Evolutionary conservation across 53 echinoderm and acorn worm genomes (phyloP).

Genomic region (Echinometra lucunter): DNA sequence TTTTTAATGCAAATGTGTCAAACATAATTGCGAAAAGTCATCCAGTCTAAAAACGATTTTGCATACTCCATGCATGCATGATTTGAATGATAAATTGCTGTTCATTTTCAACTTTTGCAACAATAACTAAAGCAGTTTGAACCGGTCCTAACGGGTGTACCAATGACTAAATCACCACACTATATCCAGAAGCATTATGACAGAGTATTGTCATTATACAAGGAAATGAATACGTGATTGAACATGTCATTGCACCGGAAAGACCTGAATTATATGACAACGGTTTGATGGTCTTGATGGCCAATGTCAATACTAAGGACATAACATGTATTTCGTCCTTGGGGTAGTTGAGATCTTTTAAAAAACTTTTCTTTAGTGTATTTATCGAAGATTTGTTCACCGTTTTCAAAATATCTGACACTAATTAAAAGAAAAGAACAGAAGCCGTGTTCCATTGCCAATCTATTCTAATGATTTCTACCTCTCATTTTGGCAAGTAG

Average conservation of each 20-base stretch:
- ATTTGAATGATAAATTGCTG: not conserved
- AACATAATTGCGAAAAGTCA: not conserved
- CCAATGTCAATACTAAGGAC: not conserved
- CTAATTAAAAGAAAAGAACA: too few relatives aligned
- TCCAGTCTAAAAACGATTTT: not conserved
- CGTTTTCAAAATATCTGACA: too few relatives aligned
- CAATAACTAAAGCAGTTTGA: not conserved
- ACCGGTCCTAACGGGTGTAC: not conserved
- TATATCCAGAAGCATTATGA: not conserved
- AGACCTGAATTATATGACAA: not conserved
- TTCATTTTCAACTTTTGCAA: not conserved
- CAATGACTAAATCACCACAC: not conserved
- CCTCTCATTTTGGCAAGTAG: too few relatives aligned
- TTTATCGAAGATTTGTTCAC: not conserved
- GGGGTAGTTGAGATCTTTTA: not conserved
- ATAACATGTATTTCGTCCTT: not conserved
- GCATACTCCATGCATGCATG: not conserved
- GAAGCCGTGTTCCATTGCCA: too few relatives aligned
- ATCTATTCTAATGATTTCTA: too few relatives aligned
- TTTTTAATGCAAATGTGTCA: not conserved
- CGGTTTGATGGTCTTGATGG: not conserved
- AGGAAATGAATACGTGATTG: conserved; percentile 40
- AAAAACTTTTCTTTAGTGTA: not conserved
- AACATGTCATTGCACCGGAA: not conserved
- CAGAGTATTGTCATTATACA: not conserved